phyloP scores from a whole-genome alignment of 37 sponge, comb jelly and placozoan genomes.

The Petrosia ficiformis region DNA sequence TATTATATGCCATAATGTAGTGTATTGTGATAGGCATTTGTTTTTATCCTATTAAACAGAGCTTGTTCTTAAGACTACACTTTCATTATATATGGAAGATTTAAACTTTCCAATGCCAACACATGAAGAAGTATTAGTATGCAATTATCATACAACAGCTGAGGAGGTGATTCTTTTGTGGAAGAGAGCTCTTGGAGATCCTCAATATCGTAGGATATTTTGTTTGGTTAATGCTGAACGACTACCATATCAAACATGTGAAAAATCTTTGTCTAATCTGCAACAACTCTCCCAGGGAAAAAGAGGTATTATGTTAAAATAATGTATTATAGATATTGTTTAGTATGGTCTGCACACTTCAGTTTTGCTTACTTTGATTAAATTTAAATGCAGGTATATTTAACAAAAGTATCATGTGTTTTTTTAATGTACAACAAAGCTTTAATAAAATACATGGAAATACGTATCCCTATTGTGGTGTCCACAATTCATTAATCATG shows the following conservation, averaged over 20 bases:
- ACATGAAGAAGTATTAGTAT: slow-evolving; percentile 48
- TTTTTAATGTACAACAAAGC: no score
- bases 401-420: no score
- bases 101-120: slow-evolving; percentile 53
- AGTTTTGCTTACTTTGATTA: no score
- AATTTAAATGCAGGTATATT: no score
- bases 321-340: background rate
- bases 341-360: background rate
- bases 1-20: background rate
- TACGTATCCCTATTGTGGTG: no score
- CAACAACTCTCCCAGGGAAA: slow-evolving; percentile 31
- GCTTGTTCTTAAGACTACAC: slow-evolving; percentile 28
- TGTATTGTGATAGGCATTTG: background rate
- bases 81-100: slow-evolving; percentile 52
- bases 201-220: slow-evolving; percentile 44
- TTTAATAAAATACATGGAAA: no score
- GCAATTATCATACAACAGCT: slow-evolving; percentile 44
- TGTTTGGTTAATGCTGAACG: slow-evolving; percentile 54
- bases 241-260: slow-evolving; percentile 48
- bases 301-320: background rate
- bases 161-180: slow-evolving; percentile 65
- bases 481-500: no score
- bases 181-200: slow-evolving; percentile 59
- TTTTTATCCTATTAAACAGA: slow-evolving; percentile 25
- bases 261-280: slow-evolving; percentile 12